A percentile compares a stretch with the other conserved stretches of the same genome.
These are phyloP conservation scores for Drosophila baimaii DNA, from an alignment of 1,140 invertebrate genomes.

Conservation along the genomic window DNA sequence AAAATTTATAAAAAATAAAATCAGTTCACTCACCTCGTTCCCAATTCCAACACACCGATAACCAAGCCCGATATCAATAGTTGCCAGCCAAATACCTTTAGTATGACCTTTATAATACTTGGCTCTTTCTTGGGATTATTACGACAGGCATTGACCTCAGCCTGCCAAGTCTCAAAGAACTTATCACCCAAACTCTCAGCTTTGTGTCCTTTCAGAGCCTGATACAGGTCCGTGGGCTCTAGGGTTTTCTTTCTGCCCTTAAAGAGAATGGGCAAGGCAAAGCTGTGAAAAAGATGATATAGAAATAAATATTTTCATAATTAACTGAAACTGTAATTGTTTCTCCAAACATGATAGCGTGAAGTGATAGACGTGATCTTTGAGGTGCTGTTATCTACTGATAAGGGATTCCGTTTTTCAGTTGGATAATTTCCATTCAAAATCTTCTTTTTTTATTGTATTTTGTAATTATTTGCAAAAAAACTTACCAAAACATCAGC, in stretches of 20 bases:
- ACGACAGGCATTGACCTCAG: slow-evolving; percentile 40
- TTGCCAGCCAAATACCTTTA: slow-evolving; percentile 61
- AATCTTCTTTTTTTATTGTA: not conserved
- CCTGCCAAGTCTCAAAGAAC: slow-evolving; percentile 68
- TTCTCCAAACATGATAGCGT: slow-evolving; percentile 11
- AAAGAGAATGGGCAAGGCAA: slow-evolving; percentile 85
- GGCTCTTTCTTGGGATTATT: slow-evolving; percentile 44
- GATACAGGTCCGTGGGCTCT: slow-evolving; percentile 85
- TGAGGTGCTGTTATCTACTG: slow-evolving; percentile 6
- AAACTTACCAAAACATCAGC: slow-evolving; percentile 67
- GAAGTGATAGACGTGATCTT: slow-evolving; percentile 8
- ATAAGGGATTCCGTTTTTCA: not conserved
- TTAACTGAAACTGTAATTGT: not conserved
- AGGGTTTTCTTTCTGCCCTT: slow-evolving; percentile 85
- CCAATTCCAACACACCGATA: slow-evolving; percentile 40
- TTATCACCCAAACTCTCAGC: slow-evolving; percentile 61
- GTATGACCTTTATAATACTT: slow-evolving; percentile 48
- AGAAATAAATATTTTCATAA: slow-evolving; percentile 16
- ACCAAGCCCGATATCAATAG: slow-evolving; percentile 47
- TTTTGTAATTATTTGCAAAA: not conserved
- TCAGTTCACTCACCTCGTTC: slow-evolving; percentile 37
- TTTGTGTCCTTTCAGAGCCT: slow-evolving; percentile 85
- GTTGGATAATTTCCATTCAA: not conserved
- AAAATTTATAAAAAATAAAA: not conserved
- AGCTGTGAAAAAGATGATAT: slow-evolving; percentile 62